A percentile compares a stretch with the other conserved stretches of the same genome.
Conservation (phyloP, 2,113 vertebrate genomes). For the Toxotes chatareus region DNA sequence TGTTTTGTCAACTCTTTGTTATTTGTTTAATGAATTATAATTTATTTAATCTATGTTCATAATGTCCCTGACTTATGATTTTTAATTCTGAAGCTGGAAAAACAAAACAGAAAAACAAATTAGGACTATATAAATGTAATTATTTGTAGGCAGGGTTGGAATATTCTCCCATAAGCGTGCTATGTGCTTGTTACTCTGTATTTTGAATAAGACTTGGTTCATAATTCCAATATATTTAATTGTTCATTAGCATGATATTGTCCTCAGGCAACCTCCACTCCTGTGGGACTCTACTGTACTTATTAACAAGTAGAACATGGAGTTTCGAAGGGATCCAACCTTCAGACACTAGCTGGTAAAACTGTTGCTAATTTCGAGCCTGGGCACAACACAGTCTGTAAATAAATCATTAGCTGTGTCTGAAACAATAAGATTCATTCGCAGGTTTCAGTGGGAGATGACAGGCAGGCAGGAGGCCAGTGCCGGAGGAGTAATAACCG, state of each 20-base stretch:
- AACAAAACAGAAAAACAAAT: neutral
- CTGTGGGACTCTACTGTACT: slow-evolving; percentile 9
- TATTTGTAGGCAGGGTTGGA: neutral
- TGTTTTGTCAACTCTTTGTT: neutral
- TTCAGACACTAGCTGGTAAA: slow-evolving; percentile 35
- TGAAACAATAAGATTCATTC: slow-evolving; percentile 71
- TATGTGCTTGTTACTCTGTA: neutral
- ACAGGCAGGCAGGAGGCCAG: slow-evolving; percentile 25
- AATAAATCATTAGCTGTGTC: slow-evolving; percentile 76
- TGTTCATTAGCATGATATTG: slow-evolving; percentile 27
- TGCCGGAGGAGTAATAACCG: slow-evolving; percentile 39
- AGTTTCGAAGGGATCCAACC: slow-evolving; percentile 39
- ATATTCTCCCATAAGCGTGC: neutral
- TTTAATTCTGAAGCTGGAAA: neutral
- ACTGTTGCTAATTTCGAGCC: slow-evolving; percentile 63
- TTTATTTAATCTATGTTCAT: neutral
- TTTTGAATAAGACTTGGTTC: slow-evolving; percentile 7
- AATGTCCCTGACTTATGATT: neutral
- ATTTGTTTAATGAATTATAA: neutral
- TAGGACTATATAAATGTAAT: neutral
- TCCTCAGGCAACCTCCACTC: slow-evolving; percentile 1
- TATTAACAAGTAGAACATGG: slow-evolving; percentile 28
- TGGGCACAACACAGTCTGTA: slow-evolving; percentile 50
- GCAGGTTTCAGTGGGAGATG: slow-evolving; percentile 30
- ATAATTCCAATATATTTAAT: slow-evolving; percentile 27